Evolutionary conservation across 23 tunicate genomes (phyloP).

Genomic region (Botrylloides violaceus): DNA sequence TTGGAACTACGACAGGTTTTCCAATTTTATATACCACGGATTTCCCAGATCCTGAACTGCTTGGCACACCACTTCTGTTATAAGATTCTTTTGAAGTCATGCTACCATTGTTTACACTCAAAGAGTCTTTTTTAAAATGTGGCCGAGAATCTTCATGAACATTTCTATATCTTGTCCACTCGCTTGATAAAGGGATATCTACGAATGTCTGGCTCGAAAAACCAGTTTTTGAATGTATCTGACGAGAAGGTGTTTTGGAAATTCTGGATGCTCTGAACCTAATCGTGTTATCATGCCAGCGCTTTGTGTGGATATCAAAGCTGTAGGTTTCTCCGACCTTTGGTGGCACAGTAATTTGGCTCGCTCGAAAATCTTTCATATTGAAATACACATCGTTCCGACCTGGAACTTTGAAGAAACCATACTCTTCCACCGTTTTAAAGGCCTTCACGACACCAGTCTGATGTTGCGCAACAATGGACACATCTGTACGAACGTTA

Average conservation of each 20-base stretch:
- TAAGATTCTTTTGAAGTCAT: not conserved
- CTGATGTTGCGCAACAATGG: not conserved
- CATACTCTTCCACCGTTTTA: slow-evolving; percentile 38
- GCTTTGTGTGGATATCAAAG: slow-evolving; percentile 13
- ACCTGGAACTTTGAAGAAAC: slow-evolving; percentile 32
- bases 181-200: no score
- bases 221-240: not conserved
- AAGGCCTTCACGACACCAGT: slow-evolving; percentile 20
- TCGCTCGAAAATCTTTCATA: slow-evolving; percentile 6
- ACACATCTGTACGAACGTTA: no score
- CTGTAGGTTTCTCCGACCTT: slow-evolving; percentile 1
- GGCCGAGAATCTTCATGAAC: not conserved
- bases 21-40: not conserved
- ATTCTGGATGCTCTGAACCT: not conserved
- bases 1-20: slow-evolving; percentile 6
- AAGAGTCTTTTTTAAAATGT: not conserved
- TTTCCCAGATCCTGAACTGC: not conserved
- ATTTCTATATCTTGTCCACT: no score
- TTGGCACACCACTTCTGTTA: not conserved
- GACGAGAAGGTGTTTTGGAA: no score
- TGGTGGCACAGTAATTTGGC: slow-evolving; percentile 9
- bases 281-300: not conserved
- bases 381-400: slow-evolving; percentile 41
- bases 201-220: not conserved
- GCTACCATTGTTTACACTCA: not conserved